These are phyloP conservation scores for Lutraria rhynchaena DNA, from an alignment of 1,140 invertebrate genomes.

Conservation along the genomic window DNA sequence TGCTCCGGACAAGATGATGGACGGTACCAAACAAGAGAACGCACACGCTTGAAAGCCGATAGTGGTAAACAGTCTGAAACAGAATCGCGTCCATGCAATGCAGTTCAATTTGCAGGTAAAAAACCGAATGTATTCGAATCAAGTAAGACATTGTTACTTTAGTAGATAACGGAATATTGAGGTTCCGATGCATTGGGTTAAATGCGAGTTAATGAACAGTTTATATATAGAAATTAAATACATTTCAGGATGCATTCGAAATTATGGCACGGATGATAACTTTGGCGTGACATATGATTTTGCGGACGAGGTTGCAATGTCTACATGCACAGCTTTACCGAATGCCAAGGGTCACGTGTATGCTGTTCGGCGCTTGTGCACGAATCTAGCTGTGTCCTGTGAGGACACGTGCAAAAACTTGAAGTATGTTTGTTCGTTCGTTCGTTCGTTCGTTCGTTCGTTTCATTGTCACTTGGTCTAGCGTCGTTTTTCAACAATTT, in stretches of 20 bases:
- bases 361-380: background rate
- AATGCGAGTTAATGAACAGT: too few species aligned
- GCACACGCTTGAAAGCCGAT: background rate
- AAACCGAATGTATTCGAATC: too few species aligned
- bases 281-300: slow-evolving; percentile 17
- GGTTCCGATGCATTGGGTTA: too few species aligned
- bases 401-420: slow-evolving; percentile 1
- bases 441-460: too few species aligned
- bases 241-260: background rate
- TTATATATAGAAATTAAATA: too few species aligned
- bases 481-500: too few species aligned
- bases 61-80: background rate
- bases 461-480: too few species aligned
- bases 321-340: slow-evolving; percentile 2
- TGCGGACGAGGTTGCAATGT: slow-evolving; percentile 11
- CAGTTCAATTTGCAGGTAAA: slow-evolving; percentile 19
- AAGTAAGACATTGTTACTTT: too few species aligned
- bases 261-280: background rate
- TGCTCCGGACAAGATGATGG: background rate
- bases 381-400: slow-evolving; percentile 8
- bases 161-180: too few species aligned
- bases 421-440: background rate
- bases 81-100: slow-evolving; percentile 9
- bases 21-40: background rate
- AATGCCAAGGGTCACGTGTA: slow-evolving; percentile 1